phyloP scores from a whole-genome alignment of 2,113 vertebrate species.

The Platysteira castanea region DNA sequence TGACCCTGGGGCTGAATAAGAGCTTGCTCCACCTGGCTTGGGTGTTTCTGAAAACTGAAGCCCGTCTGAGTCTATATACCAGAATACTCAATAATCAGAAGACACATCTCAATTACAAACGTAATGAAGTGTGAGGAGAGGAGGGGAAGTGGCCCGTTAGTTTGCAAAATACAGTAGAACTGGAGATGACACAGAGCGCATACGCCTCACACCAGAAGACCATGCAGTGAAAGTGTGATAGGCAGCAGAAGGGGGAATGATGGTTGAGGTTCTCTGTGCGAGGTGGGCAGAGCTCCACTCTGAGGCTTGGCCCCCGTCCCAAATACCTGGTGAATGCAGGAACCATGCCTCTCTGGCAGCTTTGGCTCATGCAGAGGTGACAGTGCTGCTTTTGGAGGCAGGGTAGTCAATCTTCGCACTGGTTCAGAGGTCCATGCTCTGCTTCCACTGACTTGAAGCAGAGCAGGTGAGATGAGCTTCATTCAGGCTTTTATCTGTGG shows the following conservation, averaged over 20 bases:
- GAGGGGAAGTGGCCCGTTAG: not conserved
- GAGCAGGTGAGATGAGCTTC: not conserved
- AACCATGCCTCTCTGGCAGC: not conserved
- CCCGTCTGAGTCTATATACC: not conserved
- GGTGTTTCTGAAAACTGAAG: not conserved
- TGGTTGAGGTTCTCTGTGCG: not conserved
- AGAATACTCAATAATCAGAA: not conserved
- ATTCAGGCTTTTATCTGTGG: not conserved
- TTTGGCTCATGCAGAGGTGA: not conserved
- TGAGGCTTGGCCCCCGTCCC: not conserved
- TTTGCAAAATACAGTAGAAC: not conserved
- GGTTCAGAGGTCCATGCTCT: not conserved
- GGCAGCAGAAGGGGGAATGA: not conserved
- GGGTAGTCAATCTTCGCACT: not conserved
- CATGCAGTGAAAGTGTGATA: accelerated
- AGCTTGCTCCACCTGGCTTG: not conserved
- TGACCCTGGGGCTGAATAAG: not conserved
- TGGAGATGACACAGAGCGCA: not conserved
- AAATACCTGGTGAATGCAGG: not conserved
- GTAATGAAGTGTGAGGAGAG: not conserved
- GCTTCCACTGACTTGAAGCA: not conserved
- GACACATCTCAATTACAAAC: not conserved
- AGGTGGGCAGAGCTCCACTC: not conserved
- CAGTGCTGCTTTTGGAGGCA: not conserved
- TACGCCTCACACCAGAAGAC: not conserved